phyloP scores from a whole-genome alignment of 2,797 vertebrate genomes.

The Neostethus bicornis region DNA sequence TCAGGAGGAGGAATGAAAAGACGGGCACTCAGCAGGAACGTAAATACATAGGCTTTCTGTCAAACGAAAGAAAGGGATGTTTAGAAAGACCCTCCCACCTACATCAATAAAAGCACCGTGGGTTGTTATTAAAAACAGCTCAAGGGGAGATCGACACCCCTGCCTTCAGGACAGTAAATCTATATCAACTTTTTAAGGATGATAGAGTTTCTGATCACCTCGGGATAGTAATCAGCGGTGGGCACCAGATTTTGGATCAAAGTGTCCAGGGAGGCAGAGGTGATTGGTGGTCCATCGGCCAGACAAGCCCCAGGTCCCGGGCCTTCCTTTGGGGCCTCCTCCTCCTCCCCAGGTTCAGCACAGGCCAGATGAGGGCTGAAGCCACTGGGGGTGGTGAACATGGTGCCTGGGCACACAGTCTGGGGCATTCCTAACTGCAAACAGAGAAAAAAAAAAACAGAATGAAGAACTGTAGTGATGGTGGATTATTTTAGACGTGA shows the following conservation, averaged over 20 bases:
- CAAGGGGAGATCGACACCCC: conserved; percentile 21
- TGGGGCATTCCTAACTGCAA: conserved; percentile 88
- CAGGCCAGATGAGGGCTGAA: conserved; percentile 84
- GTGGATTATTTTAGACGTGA: conserved; percentile 3
- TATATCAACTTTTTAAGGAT: conserved; percentile 31
- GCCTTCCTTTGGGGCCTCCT: conserved; percentile 85
- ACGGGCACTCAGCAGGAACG: conserved; percentile 90
- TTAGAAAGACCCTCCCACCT: conserved; percentile 22
- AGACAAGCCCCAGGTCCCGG: conserved; percentile 69
- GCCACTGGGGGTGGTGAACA: conserved; percentile 87
- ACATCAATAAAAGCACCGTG: conserved; percentile 33
- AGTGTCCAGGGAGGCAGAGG: conserved; percentile 90
- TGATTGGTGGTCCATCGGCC: conserved; percentile 77
- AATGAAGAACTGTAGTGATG: conserved; percentile 13
- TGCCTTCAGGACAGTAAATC: conserved; percentile 18
- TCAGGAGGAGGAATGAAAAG: conserved; percentile 90
- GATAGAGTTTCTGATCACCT: conserved; percentile 73
- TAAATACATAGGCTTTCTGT: conserved; percentile 92
- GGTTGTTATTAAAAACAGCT: conserved; percentile 48
- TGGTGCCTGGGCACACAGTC: conserved; percentile 85
- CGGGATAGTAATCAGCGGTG: conserved; percentile 90
- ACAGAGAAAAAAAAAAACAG: conserved; percentile 29
- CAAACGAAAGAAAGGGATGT: conserved; percentile 46
- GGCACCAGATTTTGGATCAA: conserved; percentile 91
- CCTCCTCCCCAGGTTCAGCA: conserved; percentile 81